Percentiles rank a stretch among this genome's conserved stretches.
Conservation (phyloP, 1,140 invertebrate species). For the Melipona quadrifasciata region DNA sequence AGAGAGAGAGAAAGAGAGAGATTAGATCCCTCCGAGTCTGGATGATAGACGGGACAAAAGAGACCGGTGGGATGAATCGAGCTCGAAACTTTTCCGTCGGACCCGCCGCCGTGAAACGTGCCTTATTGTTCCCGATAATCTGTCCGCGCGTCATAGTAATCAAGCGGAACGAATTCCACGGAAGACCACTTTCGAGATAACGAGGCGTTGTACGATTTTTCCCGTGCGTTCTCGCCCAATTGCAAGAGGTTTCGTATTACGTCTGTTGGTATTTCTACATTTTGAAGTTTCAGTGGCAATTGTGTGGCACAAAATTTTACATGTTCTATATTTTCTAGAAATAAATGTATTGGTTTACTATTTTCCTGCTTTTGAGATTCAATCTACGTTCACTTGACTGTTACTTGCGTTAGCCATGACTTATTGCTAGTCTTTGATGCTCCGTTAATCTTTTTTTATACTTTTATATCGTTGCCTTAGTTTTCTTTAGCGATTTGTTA, state of each 20-base stretch:
- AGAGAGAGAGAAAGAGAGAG: neutral
- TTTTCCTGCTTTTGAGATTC: too few species aligned
- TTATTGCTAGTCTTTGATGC: too few species aligned
- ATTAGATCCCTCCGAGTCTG: slow-evolving; percentile 1
- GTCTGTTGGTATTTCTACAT: too few species aligned
- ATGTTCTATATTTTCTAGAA: too few species aligned
- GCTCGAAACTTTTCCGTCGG: neutral
- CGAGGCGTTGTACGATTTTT: neutral
- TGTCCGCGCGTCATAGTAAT: slow-evolving; percentile 31
- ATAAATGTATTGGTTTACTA: too few species aligned
- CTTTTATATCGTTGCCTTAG: neutral
- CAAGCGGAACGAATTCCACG: slow-evolving; percentile 23
- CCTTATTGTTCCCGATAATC: slow-evolving; percentile 27
- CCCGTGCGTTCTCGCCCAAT: neutral
- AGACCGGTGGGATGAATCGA: neutral
- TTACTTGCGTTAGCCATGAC: too few species aligned
- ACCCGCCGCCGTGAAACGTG: slow-evolving; percentile 1
- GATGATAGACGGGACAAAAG: slow-evolving; percentile 5
- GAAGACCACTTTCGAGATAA: too few species aligned
- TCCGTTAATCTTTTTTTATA: too few species aligned
- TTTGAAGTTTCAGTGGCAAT: too few species aligned
- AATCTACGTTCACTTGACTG: too few species aligned
- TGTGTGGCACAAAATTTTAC: too few species aligned
- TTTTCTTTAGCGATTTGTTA: neutral
- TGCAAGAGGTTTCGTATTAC: too few species aligned